Percentiles rank a stretch among this genome's conserved stretches.
phyloP scores from a whole-genome alignment of 2,888 invertebrate genomes.

The Cryptus armator region DNA sequence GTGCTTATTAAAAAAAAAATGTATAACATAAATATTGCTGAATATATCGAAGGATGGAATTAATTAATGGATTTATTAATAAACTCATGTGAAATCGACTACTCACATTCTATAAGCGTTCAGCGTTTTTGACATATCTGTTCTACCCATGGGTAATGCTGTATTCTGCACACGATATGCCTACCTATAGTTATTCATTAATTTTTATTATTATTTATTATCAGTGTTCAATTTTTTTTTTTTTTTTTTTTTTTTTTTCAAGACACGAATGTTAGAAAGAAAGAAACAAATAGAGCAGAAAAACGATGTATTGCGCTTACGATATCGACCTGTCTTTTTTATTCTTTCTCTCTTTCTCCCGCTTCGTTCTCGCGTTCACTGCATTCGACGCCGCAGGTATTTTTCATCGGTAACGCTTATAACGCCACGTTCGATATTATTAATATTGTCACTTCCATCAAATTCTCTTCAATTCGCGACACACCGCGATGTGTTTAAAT shows the following conservation, averaged over 20 bases:
- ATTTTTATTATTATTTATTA: neutral
- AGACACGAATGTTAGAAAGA: neutral
- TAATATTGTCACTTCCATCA: constrained; percentile 41
- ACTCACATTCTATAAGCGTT: constrained; percentile 97
- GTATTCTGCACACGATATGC: constrained; percentile 65
- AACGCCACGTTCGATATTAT: constrained; percentile 46
- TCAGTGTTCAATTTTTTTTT: neutral
- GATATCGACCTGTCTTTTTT: constrained; percentile 67
- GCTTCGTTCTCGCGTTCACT: constrained; percentile 53
- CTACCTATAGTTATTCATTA: constrained; percentile 70
- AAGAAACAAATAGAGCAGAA: constrained; percentile 21
- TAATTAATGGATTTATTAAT: constrained; percentile 21
- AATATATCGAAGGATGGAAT: neutral
- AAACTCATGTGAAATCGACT: constrained; percentile 73
- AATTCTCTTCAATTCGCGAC: constrained; percentile 12
- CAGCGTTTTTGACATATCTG: constrained; percentile 93
- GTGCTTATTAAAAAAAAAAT: neutral
- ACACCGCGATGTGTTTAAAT: neutral
- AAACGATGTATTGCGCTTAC: constrained; percentile 70
- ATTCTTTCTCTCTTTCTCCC: constrained; percentile 31
- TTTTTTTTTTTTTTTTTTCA: neutral
- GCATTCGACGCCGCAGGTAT: constrained; percentile 47
- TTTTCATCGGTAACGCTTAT: constrained; percentile 39
- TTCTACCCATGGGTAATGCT: constrained; percentile 83
- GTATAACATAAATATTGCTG: neutral